Evolutionary conservation across 1,140 invertebrate species (phyloP).

Genomic region (Lordiphosa mommai): DNA sequence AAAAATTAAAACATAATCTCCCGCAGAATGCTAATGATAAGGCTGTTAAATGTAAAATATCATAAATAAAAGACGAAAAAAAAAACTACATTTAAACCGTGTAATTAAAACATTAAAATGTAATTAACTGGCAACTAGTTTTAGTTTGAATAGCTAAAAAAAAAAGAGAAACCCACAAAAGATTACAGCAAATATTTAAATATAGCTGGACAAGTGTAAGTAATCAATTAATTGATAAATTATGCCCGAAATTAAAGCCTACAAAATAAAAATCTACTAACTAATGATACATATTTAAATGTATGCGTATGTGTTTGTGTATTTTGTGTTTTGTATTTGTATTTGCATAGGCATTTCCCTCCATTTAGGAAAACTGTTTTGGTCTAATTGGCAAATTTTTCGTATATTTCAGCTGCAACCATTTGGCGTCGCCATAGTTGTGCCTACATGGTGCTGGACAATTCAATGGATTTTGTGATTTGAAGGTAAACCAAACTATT

Average conservation of each 20-base stretch:
- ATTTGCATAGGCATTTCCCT: too few species aligned
- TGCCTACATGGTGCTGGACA: slow-evolving; percentile 70
- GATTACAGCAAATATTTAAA: slow-evolving; percentile 44
- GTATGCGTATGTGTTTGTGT: too few species aligned
- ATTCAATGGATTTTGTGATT: slow-evolving; percentile 75
- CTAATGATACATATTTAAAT: not conserved
- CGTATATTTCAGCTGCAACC: slow-evolving; percentile 44
- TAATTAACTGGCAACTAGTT: slow-evolving; percentile 65
- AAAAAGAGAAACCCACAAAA: slow-evolving; percentile 21
- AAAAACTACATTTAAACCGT: slow-evolving; percentile 53
- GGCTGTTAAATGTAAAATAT: slow-evolving; percentile 79
- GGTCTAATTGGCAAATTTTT: slow-evolving; percentile 34
- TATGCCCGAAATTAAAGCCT: slow-evolving; percentile 51
- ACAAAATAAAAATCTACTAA: slow-evolving; percentile 54
- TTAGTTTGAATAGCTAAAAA: slow-evolving; percentile 67
- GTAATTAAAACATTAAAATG: slow-evolving; percentile 71
- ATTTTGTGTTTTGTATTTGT: not conserved
- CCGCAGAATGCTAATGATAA: slow-evolving; percentile 75
- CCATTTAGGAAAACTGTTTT: not conserved
- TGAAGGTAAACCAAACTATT: slow-evolving; percentile 60
- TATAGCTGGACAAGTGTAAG: slow-evolving; percentile 40
- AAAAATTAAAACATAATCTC: slow-evolving; percentile 37
- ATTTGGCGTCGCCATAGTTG: slow-evolving; percentile 70
- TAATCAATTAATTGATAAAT: slow-evolving; percentile 73
- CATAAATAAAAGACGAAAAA: slow-evolving; percentile 50